Evolutionary conservation across 1,140 invertebrate species (phyloP), one percentile per base, ranked within the genome.

Genomic region (Sminthurides bifidus): DNA sequence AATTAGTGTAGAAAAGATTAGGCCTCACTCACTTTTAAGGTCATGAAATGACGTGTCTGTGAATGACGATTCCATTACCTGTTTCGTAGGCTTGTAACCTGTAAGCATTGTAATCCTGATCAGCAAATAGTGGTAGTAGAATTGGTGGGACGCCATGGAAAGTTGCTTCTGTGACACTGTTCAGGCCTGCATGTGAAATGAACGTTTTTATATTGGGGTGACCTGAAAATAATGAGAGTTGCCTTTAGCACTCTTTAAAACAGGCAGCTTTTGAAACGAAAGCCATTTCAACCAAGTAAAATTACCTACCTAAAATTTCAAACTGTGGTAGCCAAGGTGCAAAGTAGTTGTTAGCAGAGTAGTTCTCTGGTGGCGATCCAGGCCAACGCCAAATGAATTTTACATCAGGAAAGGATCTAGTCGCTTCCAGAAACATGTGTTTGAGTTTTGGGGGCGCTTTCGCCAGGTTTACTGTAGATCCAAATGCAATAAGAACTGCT

Each of bases 141-240:
- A 61, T 58, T 12, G 86, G 79, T 1, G 87, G 86, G 0, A 85
- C 80, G 12, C 81, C 85, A 66, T 85, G 82, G 66, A 80, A 86
- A 6, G 85, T 81, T 0, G 84, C 82, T 67, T 91, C 87, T 65
- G 81, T 84, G 70, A 85, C 79, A 57, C 84, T 85, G 45, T 87
- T 73, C 3, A 87, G 69, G 12, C 87, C 87, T 3, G 84, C 83
- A 68, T 91, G 87, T 0, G 84, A 87, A 1, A 89, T 77, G 65
- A 89, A 89, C 1, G 82, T 83, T 38, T 78, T 74, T 3, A 85
- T 74, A 63, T 84, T 83, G 2, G 75, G 75, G 67, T 87, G 84
- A 23, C 82, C 80, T 79, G 50, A 27, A 19, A 23, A 43, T 1
- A 45, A 30, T 50, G 27, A 5, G 21, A 4, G 19, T 24, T 52